Evolutionary conservation across 1,140 invertebrate genomes (phyloP).

Genomic region (Tribolium castaneum): DNA sequence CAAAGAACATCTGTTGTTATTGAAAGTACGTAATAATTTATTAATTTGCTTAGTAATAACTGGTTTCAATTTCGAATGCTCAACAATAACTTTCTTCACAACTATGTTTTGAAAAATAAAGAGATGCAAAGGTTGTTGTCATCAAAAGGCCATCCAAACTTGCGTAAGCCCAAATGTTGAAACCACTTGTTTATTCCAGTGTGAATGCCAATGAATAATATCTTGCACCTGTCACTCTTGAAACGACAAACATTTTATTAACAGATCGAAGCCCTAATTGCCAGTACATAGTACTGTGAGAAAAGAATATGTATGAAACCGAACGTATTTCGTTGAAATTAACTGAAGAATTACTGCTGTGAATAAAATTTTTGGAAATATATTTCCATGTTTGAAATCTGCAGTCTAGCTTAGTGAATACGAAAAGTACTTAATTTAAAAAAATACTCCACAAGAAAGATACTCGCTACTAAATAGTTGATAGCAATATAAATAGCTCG

Average conservation of each 20-base stretch:
- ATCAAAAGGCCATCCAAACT: neutral
- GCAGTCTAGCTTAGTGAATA: too few species aligned
- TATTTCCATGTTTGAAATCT: too few species aligned
- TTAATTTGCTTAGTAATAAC: slow-evolving; percentile 6
- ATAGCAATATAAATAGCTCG: slow-evolving; percentile 22
- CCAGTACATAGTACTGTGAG: too few species aligned
- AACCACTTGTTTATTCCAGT: neutral
- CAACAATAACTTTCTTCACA: neutral
- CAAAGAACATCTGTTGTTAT: neutral
- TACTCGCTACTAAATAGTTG: neutral
- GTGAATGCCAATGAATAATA: neutral
- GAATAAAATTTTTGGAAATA: too few species aligned
- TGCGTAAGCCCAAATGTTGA: slow-evolving; percentile 8
- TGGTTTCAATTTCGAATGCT: neutral
- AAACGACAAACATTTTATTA: neutral
- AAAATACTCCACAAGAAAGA: too few species aligned
- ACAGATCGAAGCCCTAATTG: too few species aligned
- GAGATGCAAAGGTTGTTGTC: neutral
- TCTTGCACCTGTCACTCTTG: neutral
- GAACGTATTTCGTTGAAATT: too few species aligned
- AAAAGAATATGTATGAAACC: too few species aligned
- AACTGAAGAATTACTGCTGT: too few species aligned
- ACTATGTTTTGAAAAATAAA: neutral
- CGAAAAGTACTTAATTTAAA: too few species aligned
- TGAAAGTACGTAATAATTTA: slow-evolving; percentile 1